Evolutionary conservation across 2,113 vertebrate genomes (phyloP).

Genomic region (Anolis sagrei): DNA sequence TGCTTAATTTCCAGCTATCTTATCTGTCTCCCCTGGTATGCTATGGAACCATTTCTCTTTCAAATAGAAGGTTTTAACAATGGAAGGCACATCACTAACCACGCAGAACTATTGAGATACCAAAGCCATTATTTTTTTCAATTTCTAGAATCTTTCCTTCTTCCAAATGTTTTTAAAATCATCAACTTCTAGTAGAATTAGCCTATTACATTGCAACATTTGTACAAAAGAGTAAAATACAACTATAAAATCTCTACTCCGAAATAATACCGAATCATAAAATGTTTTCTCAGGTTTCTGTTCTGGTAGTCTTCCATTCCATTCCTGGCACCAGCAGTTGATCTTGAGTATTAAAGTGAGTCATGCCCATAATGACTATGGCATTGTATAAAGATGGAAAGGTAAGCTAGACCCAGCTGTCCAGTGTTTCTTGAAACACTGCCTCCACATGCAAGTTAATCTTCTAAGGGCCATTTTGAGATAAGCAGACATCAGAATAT

Average conservation of each 20-base stretch:
- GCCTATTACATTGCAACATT: no score
- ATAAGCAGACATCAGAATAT: no score
- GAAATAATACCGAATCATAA: not conserved
- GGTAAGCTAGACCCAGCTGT: not conserved
- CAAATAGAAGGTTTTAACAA: not conserved
- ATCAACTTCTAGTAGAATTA: not conserved
- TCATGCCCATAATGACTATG: not conserved
- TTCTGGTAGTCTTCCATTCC: not conserved
- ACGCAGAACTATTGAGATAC: not conserved
- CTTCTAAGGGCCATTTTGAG: no score
- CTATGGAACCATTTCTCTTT: slow-evolving; percentile 4
- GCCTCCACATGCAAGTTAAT: no score
- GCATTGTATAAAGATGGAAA: not conserved
- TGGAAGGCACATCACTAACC: not conserved
- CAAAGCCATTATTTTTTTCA: not conserved
- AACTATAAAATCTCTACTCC: not conserved
- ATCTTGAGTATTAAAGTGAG: not conserved
- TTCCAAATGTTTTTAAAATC: not conserved
- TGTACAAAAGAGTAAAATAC: not conserved
- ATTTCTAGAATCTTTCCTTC: not conserved
- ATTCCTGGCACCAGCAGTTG: not conserved
- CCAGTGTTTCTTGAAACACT: no score
- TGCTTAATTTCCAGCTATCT: slow-evolving; percentile 1
- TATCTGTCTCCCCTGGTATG: slow-evolving; percentile 2
- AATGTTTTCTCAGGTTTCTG: not conserved